Percentiles rank a stretch among this genome's conserved stretches.
Evolutionary conservation across 2,888 invertebrate species (phyloP).

Genomic region (Cosmia pyralina): DNA sequence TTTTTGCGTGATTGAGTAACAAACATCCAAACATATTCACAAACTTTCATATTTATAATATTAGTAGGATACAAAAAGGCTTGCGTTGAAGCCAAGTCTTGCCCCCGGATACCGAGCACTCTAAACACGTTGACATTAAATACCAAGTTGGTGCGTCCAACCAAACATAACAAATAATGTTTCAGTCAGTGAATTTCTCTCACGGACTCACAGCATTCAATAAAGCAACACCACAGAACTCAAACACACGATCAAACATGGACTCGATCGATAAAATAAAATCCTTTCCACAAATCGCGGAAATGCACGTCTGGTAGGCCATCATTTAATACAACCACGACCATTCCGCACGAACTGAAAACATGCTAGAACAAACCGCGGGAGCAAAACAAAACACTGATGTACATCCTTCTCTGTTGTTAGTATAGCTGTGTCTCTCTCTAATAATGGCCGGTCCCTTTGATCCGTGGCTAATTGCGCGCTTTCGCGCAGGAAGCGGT

Average conservation of each 20-base stretch:
- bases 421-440: slow-evolving; percentile 28
- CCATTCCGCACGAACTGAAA: slow-evolving; percentile 50
- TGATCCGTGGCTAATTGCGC: slow-evolving; percentile 70
- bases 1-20: too few species aligned
- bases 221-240: slow-evolving; percentile 28
- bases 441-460: slow-evolving; percentile 62
- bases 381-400: slow-evolving; percentile 26
- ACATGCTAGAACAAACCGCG: slow-evolving; percentile 43
- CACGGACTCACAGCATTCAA: slow-evolving; percentile 21
- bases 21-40: too few species aligned
- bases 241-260: slow-evolving; percentile 30
- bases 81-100: too few species aligned
- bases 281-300: slow-evolving; percentile 47
- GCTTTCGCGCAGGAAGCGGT: slow-evolving; percentile 70
- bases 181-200: neutral
- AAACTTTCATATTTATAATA: too few species aligned
- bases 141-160: neutral
- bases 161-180: slow-evolving; percentile 13
- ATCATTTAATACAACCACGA: slow-evolving; percentile 50
- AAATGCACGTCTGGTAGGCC: slow-evolving; percentile 31
- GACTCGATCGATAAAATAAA: slow-evolving; percentile 32
- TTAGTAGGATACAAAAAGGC: too few species aligned
- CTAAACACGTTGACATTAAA: too few species aligned
- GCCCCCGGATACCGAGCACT: too few species aligned
- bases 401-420: slow-evolving; percentile 1